Conservation (phyloP, 1,140 invertebrate genomes). For the Drosophila ogumai region DNA sequence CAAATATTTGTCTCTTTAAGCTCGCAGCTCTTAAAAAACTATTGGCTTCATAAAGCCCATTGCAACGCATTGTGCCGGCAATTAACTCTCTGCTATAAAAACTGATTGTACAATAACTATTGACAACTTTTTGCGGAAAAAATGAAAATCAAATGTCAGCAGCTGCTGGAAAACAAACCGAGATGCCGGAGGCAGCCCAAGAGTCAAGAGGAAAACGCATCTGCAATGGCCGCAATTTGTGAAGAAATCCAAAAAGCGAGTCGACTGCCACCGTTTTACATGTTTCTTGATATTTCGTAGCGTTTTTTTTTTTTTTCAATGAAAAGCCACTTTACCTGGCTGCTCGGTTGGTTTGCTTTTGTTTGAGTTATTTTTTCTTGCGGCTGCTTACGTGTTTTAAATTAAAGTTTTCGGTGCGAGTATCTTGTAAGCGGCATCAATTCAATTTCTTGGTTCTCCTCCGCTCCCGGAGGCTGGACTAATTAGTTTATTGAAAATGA, state of each 20-base stretch:
- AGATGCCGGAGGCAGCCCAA: neutral
- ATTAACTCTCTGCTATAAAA: constrained; percentile 40
- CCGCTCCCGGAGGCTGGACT: constrained; percentile 24
- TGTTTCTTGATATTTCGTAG: constrained; percentile 13
- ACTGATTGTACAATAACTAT: constrained; percentile 38
- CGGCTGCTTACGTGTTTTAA: constrained; percentile 28
- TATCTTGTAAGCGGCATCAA: constrained; percentile 49
- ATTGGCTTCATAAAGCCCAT: constrained; percentile 1
- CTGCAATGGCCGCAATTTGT: constrained; percentile 56
- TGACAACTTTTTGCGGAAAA: constrained; percentile 42
- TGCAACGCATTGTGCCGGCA: neutral
- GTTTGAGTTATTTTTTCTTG: neutral
- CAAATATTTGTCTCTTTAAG: neutral
- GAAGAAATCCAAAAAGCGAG: constrained; percentile 47
- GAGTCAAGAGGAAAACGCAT: constrained; percentile 28
- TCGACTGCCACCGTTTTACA: constrained; percentile 19
- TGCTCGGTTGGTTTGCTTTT: constrained; percentile 2
- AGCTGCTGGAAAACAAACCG: neutral
- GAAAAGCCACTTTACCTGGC: constrained; percentile 38
- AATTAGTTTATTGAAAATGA: constrained; percentile 59
- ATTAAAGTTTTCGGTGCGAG: constrained; percentile 27
- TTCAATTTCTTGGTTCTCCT: constrained; percentile 26
- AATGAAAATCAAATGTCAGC: constrained; percentile 25
- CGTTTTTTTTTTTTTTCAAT: constrained; percentile 35
- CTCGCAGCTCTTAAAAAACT: neutral